Base-by-base conservation (phyloP, 2,797 vertebrate species). In the Varecia variegata region DNA sequence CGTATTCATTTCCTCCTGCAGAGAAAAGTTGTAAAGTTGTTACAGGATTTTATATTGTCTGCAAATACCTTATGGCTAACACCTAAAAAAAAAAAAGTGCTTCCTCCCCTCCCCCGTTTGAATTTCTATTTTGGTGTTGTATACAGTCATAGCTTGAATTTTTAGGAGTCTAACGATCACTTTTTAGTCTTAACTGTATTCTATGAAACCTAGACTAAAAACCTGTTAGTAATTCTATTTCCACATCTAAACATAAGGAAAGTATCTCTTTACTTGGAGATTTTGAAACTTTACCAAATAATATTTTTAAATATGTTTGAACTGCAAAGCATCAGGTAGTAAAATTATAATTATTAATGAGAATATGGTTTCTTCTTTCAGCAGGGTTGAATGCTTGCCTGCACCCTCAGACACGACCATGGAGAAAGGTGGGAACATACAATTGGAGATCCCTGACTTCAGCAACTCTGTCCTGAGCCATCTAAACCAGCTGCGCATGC, bases 361-460 rank as follows among this genome's bases (percentile, higher is more conserved):
- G 88, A 98, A 54, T 62, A 0, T 21, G 83, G 0, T 84, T 79
- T 79, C 88, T 90, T 77, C 93, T 97, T 43, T 86, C 91, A 96
- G 97, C 86, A 98, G 98, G 98, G 97, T 94, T 7, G 97, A 98
- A 97, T 97, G 86, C 95, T 97, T 97, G 81, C 97, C 97, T 93
- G 74, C 95, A 30, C 38, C 73, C 93, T 76, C 96, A 60, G 97
- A 97, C 96, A 96, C 86, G 97, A 97, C 97, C 98, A 99, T 99
- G 99, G 99, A 99, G 98, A 99, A 99, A 97, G 98, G 99, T 67
- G 99, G 99, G 94, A 99, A 99, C 98, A 99, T 99, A 97, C 99
- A 99, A 97, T 98, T 99, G 98, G 99, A 99, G 98, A 99, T 99
- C 93, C 99, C 99, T 0, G 99, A 99, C 99, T 99, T 99, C 99